Percentiles rank a stretch among this genome's conserved stretches.
Conservation (phyloP, 2,113 vertebrate species). For the Opisthocomus hoazin region DNA sequence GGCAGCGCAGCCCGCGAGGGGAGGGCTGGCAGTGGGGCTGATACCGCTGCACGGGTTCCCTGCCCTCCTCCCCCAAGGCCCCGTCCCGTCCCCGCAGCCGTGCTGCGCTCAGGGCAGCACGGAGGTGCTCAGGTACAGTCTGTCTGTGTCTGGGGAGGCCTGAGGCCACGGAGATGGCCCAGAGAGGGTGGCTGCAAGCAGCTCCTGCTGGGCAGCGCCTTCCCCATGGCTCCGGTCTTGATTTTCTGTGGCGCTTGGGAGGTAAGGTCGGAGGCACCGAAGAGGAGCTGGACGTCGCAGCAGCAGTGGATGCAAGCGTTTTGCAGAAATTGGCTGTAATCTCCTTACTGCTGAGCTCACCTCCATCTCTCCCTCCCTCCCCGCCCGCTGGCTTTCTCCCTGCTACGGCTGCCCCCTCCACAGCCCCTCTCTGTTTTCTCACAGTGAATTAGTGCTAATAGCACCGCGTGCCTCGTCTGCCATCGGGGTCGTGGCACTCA, state of each 20-base stretch:
- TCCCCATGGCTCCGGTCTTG: neutral
- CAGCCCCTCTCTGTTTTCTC: neutral
- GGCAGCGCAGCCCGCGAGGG: rapidly evolving
- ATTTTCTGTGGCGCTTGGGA: neutral
- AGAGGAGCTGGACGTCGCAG: neutral
- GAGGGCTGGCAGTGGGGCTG: neutral
- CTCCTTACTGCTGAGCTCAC: rapidly evolving
- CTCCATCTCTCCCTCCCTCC: neutral
- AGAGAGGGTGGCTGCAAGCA: neutral
- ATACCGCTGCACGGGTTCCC: rapidly evolving
- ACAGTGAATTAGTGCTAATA: neutral
- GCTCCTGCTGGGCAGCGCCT: neutral
- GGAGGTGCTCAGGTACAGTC: neutral
- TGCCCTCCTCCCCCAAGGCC: neutral
- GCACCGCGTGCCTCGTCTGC: neutral
- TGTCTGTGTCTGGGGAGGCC: neutral
- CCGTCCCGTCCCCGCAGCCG: neutral
- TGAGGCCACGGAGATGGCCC: neutral
- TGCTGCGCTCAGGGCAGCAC: neutral
- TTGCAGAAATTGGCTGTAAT: neutral
- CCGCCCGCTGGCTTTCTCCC: neutral
- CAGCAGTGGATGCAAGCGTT: neutral
- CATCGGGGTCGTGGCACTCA: neutral
- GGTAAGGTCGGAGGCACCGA: neutral
- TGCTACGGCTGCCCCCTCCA: neutral